Evolutionary conservation across 2,888 invertebrate genomes (phyloP).

Genomic region (Chromoteleia sp.): DNA sequence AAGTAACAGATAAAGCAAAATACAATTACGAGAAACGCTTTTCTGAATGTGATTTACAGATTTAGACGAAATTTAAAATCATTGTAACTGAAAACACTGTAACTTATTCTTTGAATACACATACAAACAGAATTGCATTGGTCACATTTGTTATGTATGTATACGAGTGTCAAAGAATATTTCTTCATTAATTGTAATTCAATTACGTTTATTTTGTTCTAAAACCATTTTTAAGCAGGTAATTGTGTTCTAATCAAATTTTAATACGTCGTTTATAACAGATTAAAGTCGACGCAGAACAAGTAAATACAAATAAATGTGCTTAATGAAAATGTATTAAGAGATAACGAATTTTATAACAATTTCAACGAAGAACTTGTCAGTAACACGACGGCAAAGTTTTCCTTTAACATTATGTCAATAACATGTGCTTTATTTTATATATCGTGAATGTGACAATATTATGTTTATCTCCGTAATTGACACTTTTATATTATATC

Average conservation of each 20-base stretch:
- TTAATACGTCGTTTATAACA: too few species aligned
- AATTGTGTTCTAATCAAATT: too few species aligned
- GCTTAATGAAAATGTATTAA: slow-evolving; percentile 2
- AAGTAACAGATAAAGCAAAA: slow-evolving; percentile 40
- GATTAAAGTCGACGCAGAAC: neutral
- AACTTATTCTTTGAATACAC: too few species aligned
- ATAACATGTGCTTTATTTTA: slow-evolving; percentile 21
- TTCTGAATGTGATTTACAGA: slow-evolving; percentile 24
- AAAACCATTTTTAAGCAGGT: too few species aligned
- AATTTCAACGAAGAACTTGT: slow-evolving; percentile 25
- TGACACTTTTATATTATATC: slow-evolving; percentile 73
- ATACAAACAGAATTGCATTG: too few species aligned
- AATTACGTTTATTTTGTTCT: too few species aligned
- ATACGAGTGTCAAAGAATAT: neutral
- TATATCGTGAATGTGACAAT: slow-evolving; percentile 3
- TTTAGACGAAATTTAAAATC: slow-evolving; percentile 16
- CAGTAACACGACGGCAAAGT: slow-evolving; percentile 20
- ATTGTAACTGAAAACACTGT: slow-evolving; percentile 8
- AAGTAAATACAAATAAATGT: neutral
- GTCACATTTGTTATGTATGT: too few species aligned
- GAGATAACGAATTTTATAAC: slow-evolving; percentile 32
- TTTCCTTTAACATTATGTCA: slow-evolving; percentile 20
- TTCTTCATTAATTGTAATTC: too few species aligned
- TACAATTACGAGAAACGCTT: slow-evolving; percentile 31
- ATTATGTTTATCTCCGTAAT: neutral